A percentile compares a stretch with the other conserved stretches of the same genome.
Conservation (phyloP, 2,113 vertebrate genomes). For the Rhea americana region DNA sequence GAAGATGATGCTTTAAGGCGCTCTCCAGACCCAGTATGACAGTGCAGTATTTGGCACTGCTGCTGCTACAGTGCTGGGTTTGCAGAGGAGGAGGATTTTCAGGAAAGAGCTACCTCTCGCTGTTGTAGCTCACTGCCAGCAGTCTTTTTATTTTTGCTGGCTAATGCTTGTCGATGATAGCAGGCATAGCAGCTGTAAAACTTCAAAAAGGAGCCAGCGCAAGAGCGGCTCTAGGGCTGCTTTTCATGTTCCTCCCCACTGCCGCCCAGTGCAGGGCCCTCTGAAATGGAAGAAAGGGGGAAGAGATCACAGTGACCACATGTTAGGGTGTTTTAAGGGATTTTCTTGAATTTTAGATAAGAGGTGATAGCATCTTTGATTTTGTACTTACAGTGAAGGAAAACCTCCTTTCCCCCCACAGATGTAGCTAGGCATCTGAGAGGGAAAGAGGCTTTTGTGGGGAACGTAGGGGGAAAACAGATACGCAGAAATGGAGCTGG, state of each 20-base stretch:
- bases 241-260: neutral
- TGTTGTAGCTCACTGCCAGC: neutral
- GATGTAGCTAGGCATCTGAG: neutral
- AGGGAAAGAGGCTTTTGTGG: neutral
- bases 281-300: neutral
- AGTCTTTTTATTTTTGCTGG: neutral
- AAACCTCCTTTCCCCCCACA: neutral
- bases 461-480: neutral
- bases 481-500: neutral
- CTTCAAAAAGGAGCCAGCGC: neutral
- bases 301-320: neutral
- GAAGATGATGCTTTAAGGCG: neutral
- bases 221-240: neutral
- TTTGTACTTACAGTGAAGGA: neutral
- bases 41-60: constrained; percentile 34
- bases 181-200: neutral
- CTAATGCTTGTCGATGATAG: neutral
- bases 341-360: neutral
- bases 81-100: neutral
- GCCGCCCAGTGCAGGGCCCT: neutral
- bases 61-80: neutral
- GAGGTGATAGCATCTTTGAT: neutral
- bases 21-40: constrained; percentile 24
- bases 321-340: neutral
- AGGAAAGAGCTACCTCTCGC: neutral